Evolutionary conservation across 2,797 vertebrate genomes (phyloP), one percentile per base, ranked within the genome.

Genomic region (Taenioides sp.): DNA sequence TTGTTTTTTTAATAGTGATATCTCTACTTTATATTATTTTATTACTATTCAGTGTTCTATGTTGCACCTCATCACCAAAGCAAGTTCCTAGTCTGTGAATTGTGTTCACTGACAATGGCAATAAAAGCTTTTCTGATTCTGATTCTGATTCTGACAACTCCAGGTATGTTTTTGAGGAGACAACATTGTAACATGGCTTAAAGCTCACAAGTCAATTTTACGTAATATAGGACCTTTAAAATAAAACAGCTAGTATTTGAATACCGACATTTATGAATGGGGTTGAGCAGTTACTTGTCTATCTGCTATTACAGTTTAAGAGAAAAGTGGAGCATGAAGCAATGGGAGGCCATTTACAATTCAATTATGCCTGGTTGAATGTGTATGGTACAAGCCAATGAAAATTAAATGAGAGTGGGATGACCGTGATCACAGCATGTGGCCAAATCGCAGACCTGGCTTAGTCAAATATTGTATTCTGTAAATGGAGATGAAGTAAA

Each of bases 271-370:
- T 28, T 10, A 69, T 75, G 34, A 71, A 55, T 57, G 65, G 12
- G 14, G 14, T 3, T 47, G 43, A 47, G 43, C 3, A 47, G 54
- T 37, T 57, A 77, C 55, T 40, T 34, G 14, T 58, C 59, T 28
- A 70, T 70, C 74, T 77, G 83, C 74, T 52, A 80, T 75, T 72
- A 70, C 59, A 54, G 80, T 79, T 79, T 40, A 22, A 77, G 69
- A 80, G 67, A 61, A 86, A 90, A 88, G 63, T 86, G 75, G 83
- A 83, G 52, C 88, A 89, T 57, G 61, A 76, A 87, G 47, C 83
- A 85, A 85, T 81, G 66, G 37, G 81, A 50, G 65, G 72, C 83
- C 78, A 85, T 86, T 86, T 84, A 82, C 76, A 81, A 79, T 81
- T 83, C 76, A 83, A 63, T 71, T 83, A 76, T 84, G 73, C 64